These are phyloP conservation scores for Fulica atra DNA, from an alignment of 2,113 vertebrate species.

Conservation along the genomic window DNA sequence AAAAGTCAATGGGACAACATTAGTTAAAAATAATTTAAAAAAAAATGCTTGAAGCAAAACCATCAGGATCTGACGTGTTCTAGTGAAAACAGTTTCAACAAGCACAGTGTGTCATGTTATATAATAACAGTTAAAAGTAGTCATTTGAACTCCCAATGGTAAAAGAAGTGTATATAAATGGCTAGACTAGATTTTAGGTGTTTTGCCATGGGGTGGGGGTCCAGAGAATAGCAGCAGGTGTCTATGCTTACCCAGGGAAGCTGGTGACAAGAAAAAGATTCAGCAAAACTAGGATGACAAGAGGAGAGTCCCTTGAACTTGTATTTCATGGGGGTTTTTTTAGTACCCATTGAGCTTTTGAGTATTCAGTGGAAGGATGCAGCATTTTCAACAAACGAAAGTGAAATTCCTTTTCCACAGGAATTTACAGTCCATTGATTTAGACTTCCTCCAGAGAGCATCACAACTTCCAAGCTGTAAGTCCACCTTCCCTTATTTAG, in stretches of 20 bases:
- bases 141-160: neutral
- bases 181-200: neutral
- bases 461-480: neutral
- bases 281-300: neutral
- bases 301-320: neutral
- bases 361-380: neutral
- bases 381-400: neutral
- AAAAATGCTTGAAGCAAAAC: neutral
- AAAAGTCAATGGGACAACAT: neutral
- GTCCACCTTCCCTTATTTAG: neutral
- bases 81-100: neutral
- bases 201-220: neutral
- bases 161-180: neutral
- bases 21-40: neutral
- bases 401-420: neutral
- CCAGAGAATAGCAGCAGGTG: neutral
- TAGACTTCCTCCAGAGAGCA: neutral
- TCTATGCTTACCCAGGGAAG: neutral
- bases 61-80: neutral
- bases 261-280: neutral
- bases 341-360: fast-evolving
- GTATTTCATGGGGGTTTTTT: fast-evolving
- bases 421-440: fast-evolving
- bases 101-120: neutral
- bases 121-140: neutral